Evolutionary conservation across 2,888 invertebrate species (phyloP).

Genomic region (Adineta ricciae): DNA sequence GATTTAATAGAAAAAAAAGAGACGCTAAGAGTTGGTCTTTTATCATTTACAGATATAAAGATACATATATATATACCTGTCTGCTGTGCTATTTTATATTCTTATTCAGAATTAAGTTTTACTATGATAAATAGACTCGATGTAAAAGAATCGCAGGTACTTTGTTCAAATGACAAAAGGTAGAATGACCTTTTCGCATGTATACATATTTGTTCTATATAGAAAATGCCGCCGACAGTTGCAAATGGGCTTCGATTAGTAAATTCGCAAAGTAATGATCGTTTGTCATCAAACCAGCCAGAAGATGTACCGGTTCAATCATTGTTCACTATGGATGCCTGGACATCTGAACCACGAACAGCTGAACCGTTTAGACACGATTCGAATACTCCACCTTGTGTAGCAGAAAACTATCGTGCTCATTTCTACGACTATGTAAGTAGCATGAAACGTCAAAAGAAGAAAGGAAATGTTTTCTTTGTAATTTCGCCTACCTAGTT

Average conservation of each 20-base stretch:
- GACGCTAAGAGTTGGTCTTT: neutral
- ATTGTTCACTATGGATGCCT: neutral
- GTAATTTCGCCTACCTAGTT: neutral
- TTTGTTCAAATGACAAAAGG: neutral
- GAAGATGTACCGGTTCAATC: neutral
- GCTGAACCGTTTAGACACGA: neutral
- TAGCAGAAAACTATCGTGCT: neutral
- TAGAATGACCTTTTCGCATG: neutral
- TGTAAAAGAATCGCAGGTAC: neutral
- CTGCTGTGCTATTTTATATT: neutral
- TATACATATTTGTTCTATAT: neutral
- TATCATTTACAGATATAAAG: too few relatives aligned
- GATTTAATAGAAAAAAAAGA: neutral
- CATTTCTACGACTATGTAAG: neutral
- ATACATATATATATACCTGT: neutral
- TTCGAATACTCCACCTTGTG: neutral
- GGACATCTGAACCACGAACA: neutral
- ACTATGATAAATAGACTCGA: neutral
- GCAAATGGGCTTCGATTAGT: neutral
- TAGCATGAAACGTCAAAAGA: neutral
- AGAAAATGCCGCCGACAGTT: neutral
- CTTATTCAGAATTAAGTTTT: neutral
- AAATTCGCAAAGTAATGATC: neutral
- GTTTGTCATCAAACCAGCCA: neutral
- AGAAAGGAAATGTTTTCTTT: neutral